Percentiles rank a stretch among this genome's conserved stretches.
phyloP scores from a whole-genome alignment of 2,113 vertebrate species.

The Pteruthius melanotis region DNA sequence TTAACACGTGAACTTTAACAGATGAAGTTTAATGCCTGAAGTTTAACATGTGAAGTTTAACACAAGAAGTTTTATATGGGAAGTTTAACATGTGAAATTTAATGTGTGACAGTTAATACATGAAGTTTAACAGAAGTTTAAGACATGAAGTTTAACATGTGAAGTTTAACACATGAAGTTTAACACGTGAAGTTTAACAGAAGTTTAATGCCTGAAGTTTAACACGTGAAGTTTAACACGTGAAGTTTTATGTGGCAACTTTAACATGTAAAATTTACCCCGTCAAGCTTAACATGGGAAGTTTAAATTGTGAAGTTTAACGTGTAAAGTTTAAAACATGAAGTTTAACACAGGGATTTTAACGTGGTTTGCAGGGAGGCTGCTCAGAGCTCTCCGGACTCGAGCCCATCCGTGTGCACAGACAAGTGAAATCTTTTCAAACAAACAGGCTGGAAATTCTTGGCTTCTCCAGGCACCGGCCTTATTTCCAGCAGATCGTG shows the following conservation, averaged over 20 bases:
- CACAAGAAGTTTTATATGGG: neutral
- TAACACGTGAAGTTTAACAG: too few relatives aligned
- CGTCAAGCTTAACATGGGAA: neutral
- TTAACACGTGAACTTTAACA: too few relatives aligned
- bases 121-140: too few relatives aligned
- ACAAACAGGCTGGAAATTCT: slow-evolving; percentile 71
- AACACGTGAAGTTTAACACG: neutral
- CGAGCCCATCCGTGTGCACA: neutral
- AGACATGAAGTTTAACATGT: neutral
- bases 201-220: neutral
- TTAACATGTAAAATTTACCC: too few relatives aligned
- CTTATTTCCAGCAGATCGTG: slow-evolving; percentile 69
- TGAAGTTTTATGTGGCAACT: too few relatives aligned
- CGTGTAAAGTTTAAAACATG: too few relatives aligned
- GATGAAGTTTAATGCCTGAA: too few relatives aligned
- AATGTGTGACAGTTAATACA: neutral
- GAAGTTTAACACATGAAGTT: too few relatives aligned
- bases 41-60: neutral
- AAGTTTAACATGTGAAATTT: neutral
- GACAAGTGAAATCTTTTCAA: slow-evolving; percentile 61
- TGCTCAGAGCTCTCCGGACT: neutral
- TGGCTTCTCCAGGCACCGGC: slow-evolving; percentile 65
- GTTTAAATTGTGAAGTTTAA: neutral
- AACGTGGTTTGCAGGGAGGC: neutral
- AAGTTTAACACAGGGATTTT: neutral